Base-by-base conservation (phyloP, 2,113 vertebrate genomes). In the Tetrax tetrax region DNA sequence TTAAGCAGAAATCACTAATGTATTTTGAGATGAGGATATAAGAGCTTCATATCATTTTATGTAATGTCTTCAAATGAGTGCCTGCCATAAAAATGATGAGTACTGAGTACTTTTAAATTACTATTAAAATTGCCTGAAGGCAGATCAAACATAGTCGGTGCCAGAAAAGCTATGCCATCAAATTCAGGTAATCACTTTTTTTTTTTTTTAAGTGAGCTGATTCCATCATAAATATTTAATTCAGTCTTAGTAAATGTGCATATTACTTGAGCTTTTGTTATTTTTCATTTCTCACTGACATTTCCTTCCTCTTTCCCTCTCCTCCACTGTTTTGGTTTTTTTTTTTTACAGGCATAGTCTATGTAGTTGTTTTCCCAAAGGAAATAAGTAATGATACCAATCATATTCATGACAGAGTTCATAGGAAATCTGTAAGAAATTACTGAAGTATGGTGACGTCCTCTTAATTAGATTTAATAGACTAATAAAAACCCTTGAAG, bases 191-290 rank as follows among this genome's bases (percentile, higher is more conserved):
- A 96, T 93, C 59, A 63, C 7, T 61, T 51, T 24, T 78, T 54
- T 90, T 80, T 91, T 92, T 66, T 63, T 33, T 14, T 3, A 53
- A 81, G 12, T 76, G 6, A 61, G 77, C 11, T 77, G 35, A 88
- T 89, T 94, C 76, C 35, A 37, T 87, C 38, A 93, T 93, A 93
- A 90, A 92, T 96, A 94, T 95, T 97, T 97, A 94, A 95, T 92
- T 75, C 48, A 29, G 31, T 83, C 25, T 86, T 38, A 83, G 10
- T 57, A 96, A 94, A 78, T 1, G 9, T 38, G 72, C 33, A 41
- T 86, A 75, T 56, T 93, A 83, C n/a, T 80, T 83, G n/a, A 71
- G 8, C 5, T 89, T 95, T 83, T 91, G 60, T 75, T 66, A 61
- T 57, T 94, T 90, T 78, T 80, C 4, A 12, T 63, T 77, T 51